These are phyloP conservation scores for Corvus cornix DNA, from an alignment of 2,113 vertebrate species.

Conservation along the genomic window DNA sequence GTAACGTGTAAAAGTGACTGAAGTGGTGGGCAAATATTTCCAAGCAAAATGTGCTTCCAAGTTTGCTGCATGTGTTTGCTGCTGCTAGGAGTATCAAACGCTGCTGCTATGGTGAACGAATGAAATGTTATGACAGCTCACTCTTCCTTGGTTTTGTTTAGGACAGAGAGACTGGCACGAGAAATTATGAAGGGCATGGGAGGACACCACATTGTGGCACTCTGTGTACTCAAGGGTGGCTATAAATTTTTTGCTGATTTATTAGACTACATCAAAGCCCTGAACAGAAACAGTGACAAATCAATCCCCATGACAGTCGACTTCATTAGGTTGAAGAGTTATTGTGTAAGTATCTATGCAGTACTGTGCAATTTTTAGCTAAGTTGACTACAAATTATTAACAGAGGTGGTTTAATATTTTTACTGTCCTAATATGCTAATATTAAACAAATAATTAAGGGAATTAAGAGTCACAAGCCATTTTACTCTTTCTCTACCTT, in stretches of 20 bases:
- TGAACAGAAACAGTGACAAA: constrained; percentile 96
- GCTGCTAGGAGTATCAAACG: not conserved
- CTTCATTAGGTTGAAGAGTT: constrained; percentile 99
- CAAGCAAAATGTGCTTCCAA: not conserved
- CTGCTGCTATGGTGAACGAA: not conserved
- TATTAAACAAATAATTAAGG: not conserved
- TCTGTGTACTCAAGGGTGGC: constrained; percentile 97
- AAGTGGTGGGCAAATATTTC: not conserved
- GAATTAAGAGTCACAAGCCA: not conserved
- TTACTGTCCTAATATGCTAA: not conserved
- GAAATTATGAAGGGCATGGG: constrained; percentile 99
- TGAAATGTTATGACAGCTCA: not conserved
- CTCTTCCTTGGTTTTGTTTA: constrained; percentile 55
- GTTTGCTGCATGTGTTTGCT: not conserved
- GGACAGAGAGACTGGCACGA: constrained; percentile 93
- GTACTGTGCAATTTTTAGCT: not conserved
- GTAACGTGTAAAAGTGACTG: not conserved
- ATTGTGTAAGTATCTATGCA: constrained; percentile 85
- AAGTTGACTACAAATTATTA: not conserved
- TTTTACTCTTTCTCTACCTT: not conserved
- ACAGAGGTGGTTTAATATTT: not conserved
- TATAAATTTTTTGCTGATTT: constrained; percentile 99
- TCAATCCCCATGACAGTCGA: constrained; percentile 99
- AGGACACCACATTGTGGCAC: constrained; percentile 94
- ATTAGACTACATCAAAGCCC: constrained; percentile 96